These are phyloP conservation scores for Cerceris ruficornis DNA, from an alignment of 2,888 invertebrate species.

Conservation along the genomic window DNA sequence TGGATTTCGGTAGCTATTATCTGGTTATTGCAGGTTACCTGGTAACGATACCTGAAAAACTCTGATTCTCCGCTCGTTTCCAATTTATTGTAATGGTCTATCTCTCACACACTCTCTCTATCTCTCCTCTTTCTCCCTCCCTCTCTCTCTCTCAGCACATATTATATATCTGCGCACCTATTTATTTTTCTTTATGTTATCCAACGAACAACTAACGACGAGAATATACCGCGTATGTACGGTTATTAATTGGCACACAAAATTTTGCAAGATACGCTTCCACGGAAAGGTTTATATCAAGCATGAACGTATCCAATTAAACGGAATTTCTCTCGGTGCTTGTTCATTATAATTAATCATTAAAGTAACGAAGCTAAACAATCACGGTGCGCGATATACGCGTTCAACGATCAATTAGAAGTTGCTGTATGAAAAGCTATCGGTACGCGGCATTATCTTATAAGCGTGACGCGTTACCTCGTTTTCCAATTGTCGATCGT, in stretches of 20 bases:
- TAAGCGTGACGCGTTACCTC: conserved; percentile 12
- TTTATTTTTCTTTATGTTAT: background rate
- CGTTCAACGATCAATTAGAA: conserved; percentile 46
- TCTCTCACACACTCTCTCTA: background rate
- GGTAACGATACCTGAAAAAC: conserved; percentile 34
- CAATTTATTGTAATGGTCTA: background rate
- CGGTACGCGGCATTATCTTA: conserved; percentile 44
- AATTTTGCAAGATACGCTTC: conserved; percentile 29
- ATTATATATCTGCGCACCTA: background rate
- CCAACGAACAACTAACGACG: background rate
- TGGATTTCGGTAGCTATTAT: conserved; percentile 41
- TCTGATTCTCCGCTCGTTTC: conserved; percentile 26
- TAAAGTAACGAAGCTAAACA: conserved; percentile 47
- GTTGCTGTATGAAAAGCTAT: conserved; percentile 20
- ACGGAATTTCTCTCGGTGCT: conserved; percentile 22
- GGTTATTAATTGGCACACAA: conserved; percentile 33
- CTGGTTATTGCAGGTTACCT: conserved; percentile 42
- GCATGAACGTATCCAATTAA: conserved; percentile 49
- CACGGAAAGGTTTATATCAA: conserved; percentile 1
- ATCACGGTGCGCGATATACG: conserved; percentile 24
- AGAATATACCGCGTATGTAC: conserved; percentile 9
- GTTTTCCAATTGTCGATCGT: conserved; percentile 43
- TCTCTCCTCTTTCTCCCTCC: background rate
- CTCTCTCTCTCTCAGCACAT: background rate
- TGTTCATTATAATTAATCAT: conserved; percentile 51